Base-by-base conservation (phyloP, 2,888 invertebrate genomes). In the Chouioia cunea region DNA sequence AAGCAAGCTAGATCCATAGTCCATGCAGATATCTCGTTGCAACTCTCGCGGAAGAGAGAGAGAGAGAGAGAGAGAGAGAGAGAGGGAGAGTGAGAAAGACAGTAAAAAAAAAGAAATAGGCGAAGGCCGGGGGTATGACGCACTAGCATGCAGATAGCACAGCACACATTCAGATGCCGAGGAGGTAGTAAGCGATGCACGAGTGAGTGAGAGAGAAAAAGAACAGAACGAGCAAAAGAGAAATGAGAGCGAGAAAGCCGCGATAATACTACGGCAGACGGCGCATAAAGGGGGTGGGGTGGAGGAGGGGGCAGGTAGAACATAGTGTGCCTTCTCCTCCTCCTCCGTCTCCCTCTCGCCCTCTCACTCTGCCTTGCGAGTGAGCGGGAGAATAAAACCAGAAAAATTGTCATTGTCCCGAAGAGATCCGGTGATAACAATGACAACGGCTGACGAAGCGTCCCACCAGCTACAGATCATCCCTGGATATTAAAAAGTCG, bases 401-500 rank as follows among this genome's bases (percentile, higher is more conserved):
- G 83, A 82, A 83, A 85, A 85, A 84, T 84, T 84, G 85, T 85
- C 85, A 85, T 85, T 85, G 85, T 85, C 79, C 82, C 80, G 83
- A 83, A 85, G 82, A 84, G 83, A 80, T 81, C 82, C 81, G 80
- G 79, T 80, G 81, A 83, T 84, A 85, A 85, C 84, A 85, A 85
- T 85, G 84, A 85, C 85, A 82, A 80, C 79, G 82, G 83, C 85
- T 85, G 85, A 85, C 84, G 82, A 82, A 82, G 85, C 84, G 78
- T 79, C 79, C 80, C 80, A 71, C 79, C 82, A 79, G 79, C 81
- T 82, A 80, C 83, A 83, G 85, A 85, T 85, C 84, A 85, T 85
- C 85, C 84, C 83, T 83, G 83, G 84, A 85, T 85, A 85, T 85
- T 85, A 85, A 85, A 85, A 85, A 85, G 84, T 84, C 84, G 82